Percentiles rank a stretch among this genome's conserved stretches.
These are phyloP conservation scores for Myotis vivesi DNA, from an alignment of 2,797 vertebrate genomes.

Conservation along the genomic window DNA sequence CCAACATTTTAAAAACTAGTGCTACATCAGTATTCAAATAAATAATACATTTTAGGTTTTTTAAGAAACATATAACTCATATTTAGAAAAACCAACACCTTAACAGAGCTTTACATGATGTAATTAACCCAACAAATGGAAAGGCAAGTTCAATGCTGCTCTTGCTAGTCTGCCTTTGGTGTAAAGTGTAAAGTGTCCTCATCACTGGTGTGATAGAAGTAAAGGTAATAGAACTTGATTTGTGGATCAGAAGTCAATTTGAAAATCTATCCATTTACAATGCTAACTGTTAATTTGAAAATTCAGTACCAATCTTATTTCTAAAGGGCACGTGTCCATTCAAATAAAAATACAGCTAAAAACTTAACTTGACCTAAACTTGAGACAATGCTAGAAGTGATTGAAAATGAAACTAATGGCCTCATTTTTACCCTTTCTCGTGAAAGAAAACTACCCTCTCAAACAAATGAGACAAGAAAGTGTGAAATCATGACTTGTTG, in stretches of 20 bases:
- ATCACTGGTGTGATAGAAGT: not conserved
- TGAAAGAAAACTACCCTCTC: constrained; percentile 50
- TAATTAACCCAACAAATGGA: not conserved
- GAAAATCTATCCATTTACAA: not conserved
- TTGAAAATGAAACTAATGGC: constrained; percentile 37
- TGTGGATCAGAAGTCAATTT: not conserved
- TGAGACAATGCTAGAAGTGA: not conserved
- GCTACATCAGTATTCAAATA: not conserved
- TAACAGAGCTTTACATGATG: not conserved
- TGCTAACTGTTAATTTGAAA: not conserved
- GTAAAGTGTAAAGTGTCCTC: not conserved
- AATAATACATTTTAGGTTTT: not conserved
- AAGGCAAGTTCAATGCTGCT: not conserved
- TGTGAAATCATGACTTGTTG: constrained; percentile 60
- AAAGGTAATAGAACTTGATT: not conserved
- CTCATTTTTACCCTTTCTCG: constrained; percentile 56
- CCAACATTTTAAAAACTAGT: not conserved
- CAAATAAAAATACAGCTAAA: not conserved
- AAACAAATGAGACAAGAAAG: constrained; percentile 62
- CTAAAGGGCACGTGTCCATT: not conserved
- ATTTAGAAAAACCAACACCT: not conserved
- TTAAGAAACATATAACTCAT: not conserved
- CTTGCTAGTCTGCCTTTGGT: not conserved
- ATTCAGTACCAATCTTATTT: constrained; percentile 17
- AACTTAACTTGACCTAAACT: not conserved